Percentiles rank a stretch among this genome's conserved stretches.
These are phyloP conservation scores for Salvator merianae DNA, from an alignment of 2,113 vertebrate genomes.

Conservation along the genomic window DNA sequence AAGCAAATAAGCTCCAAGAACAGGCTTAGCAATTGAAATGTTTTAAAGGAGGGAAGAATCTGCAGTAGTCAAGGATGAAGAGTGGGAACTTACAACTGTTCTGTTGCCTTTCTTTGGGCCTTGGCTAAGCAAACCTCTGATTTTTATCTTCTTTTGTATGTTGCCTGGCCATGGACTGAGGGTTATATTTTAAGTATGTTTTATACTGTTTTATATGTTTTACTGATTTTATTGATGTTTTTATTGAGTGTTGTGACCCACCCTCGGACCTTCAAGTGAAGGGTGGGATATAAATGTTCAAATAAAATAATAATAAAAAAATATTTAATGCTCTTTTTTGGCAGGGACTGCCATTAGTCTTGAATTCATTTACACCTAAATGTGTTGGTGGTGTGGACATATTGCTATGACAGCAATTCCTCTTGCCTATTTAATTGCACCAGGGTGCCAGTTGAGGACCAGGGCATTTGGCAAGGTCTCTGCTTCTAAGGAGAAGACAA, in stretches of 20 bases:
- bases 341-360: background rate
- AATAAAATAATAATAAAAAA: too few relatives aligned
- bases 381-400: background rate
- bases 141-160: too few relatives aligned
- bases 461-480: slow-evolving; percentile 6
- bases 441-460: background rate
- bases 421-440: background rate
- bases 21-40: too few relatives aligned
- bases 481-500: slow-evolving; percentile 18
- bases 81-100: background rate
- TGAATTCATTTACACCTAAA: background rate
- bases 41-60: too few relatives aligned
- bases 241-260: too few relatives aligned
- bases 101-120: background rate
- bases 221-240: too few relatives aligned
- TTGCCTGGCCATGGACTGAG: too few relatives aligned
- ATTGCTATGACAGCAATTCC: background rate
- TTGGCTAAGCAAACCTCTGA: background rate
- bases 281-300: too few relatives aligned
- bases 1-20: too few relatives aligned
- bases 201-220: too few relatives aligned
- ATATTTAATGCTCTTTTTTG: background rate
- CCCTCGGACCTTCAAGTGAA: too few relatives aligned
- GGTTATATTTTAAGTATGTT: too few relatives aligned
- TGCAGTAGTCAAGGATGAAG: background rate